Conservation (phyloP, 2,797 vertebrate species). For the Paedocypris micromegethes region DNA sequence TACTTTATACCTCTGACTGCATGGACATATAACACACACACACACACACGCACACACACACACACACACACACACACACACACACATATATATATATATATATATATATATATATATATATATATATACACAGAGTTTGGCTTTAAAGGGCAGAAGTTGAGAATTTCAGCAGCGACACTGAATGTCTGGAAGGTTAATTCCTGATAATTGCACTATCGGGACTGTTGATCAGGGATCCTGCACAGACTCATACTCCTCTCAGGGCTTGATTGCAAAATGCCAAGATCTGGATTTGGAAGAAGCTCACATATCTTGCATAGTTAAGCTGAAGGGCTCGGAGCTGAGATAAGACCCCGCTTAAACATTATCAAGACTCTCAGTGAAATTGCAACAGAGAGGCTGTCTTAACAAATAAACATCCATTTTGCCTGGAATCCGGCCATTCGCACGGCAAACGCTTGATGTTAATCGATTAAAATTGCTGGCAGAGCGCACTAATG, state of each 20-base stretch:
- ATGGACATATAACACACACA: too few relatives aligned
- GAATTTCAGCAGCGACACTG: constrained; percentile 21
- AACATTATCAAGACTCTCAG: constrained; percentile 12
- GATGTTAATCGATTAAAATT: constrained; percentile 33
- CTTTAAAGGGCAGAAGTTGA: constrained; percentile 16
- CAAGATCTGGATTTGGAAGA: constrained; percentile 24
- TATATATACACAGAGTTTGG: too few relatives aligned
- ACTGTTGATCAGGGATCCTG: constrained; percentile 21
- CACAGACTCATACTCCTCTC: constrained; percentile 19
- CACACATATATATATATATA: too few relatives aligned
- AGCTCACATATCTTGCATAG: constrained; percentile 32
- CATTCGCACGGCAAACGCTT: constrained; percentile 8
- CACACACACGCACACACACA: too few relatives aligned
- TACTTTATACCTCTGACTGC: too few relatives aligned
- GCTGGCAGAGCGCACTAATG: neutral
- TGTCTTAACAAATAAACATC: constrained; percentile 34
- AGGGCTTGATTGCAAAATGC: constrained; percentile 42
- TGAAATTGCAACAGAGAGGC: constrained; percentile 19
- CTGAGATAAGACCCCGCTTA: constrained; percentile 6
- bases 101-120: too few relatives aligned
- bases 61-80: too few relatives aligned
- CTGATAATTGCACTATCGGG: constrained; percentile 48
- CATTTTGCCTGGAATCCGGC: constrained; percentile 20
- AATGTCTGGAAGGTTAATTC: constrained; percentile 46
- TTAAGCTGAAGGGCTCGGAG: constrained; percentile 19